Base-by-base conservation (phyloP, 2,888 invertebrate species). In the Protophormia terraenovae region DNA sequence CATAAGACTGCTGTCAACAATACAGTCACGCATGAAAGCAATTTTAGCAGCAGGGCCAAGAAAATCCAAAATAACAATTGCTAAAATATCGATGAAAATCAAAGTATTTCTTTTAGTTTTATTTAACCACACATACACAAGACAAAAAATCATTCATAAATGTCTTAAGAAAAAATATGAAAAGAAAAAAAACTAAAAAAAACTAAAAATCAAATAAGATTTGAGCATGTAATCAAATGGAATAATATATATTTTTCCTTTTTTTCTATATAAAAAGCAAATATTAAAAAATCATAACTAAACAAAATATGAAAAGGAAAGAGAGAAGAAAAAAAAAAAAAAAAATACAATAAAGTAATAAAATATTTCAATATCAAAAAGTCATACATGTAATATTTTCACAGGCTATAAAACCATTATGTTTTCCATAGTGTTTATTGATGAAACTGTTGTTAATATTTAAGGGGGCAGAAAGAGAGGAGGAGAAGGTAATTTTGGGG, bases 151-250 rank as follows among this genome's bases (percentile, higher is more conserved):
- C 53, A 24, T 45, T 24, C 22, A 45, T 47, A 47, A 62, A 55
- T 35, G 27, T 41, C 10, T 77, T 12, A 58, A 24, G 16, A 60
- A 69, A 58, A 8, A 8, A 16, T 1, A 24, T 24, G 24, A 12
- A 22, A 24, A 19, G 19, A 16, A 53, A 24, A 12, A 8, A 32
- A 27, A 8, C 3, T n/a, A 32, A 12, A 29, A 47, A 2, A 19
- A 45, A 38, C 22, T 24, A 47, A 41, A 55, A 55, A 83, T 55
- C 64, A 66, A 83, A 83, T 77, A 71, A 55, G 45, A 55, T 77
- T 78, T 73, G 16, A 78, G 45, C 64, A 78, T 60, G 66, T 67
- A 83, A 78, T 83, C 72, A 60, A 73, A 67, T 83, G 78, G 78
- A 78, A 83, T 60, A 66, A 55, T 66, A 60, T 77, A 55, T 62